Evolutionary conservation across 2,113 vertebrate genomes (phyloP).

Genomic region (Mustelus asterias): DNA sequence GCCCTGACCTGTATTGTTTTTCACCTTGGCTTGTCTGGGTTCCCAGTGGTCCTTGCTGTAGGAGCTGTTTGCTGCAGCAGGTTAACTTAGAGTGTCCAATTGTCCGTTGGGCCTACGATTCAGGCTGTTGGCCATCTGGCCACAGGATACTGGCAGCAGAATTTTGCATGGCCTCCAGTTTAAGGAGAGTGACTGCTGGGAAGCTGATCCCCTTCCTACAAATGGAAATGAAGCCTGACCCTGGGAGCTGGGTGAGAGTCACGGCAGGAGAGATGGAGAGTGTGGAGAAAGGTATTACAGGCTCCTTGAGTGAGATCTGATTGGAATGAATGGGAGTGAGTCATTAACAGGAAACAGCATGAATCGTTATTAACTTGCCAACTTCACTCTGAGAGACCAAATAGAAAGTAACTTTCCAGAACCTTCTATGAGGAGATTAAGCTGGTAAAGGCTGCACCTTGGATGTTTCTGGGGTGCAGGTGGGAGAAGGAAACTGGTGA

Average conservation of each 20-base stretch:
- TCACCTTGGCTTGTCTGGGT: too few species aligned
- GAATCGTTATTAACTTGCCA: neutral
- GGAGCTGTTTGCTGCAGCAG: too few species aligned
- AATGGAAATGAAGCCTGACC: too few species aligned
- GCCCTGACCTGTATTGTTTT: too few species aligned
- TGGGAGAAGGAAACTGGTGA: too few species aligned
- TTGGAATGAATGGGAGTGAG: neutral
- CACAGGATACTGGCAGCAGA: neutral
- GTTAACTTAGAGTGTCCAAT: too few species aligned
- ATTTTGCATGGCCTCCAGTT: neutral
- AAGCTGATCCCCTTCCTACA: too few species aligned
- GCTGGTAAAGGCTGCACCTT: neutral
- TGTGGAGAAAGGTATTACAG: neutral
- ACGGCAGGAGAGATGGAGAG: neutral
- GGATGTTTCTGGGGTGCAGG: neutral
- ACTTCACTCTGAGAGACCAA: neutral
- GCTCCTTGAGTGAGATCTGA: neutral
- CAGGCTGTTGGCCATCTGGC: too few species aligned
- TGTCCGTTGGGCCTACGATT: too few species aligned
- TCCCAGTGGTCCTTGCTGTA: too few species aligned
- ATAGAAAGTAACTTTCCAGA: neutral
- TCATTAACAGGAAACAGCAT: neutral
- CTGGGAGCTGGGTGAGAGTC: neutral
- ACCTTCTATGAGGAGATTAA: neutral
- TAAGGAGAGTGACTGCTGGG: too few species aligned